These are phyloP conservation scores for Odontesthes bonariensis DNA, from an alignment of 2,113 vertebrate genomes.

Conservation along the genomic window DNA sequence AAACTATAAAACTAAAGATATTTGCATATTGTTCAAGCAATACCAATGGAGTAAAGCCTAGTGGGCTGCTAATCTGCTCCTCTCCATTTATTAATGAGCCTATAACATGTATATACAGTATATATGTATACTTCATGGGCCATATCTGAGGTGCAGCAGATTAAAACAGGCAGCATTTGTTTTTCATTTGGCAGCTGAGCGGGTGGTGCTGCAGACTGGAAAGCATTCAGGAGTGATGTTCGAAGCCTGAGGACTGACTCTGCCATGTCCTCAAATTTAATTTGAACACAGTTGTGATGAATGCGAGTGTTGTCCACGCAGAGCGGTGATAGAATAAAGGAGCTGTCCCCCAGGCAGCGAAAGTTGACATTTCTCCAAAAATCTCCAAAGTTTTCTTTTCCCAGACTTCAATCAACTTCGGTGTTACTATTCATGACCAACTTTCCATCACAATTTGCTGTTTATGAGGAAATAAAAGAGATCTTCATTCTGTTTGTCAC, in stretches of 20 bases:
- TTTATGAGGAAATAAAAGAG: no score
- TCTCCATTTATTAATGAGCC: no score
- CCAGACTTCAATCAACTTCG: conserved; percentile 8
- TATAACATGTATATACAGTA: no score
- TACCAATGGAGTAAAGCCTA: no score
- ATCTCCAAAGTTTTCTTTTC: not conserved
- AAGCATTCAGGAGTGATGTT: conserved; percentile 25
- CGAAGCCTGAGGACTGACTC: conserved; percentile 13
- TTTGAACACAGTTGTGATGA: not conserved
- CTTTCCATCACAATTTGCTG: not conserved
- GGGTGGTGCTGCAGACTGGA: conserved; percentile 33
- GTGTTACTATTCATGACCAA: not conserved
- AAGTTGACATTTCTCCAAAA: conserved; percentile 8
- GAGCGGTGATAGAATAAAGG: not conserved
- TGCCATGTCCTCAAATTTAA: not conserved
- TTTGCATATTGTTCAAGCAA: no score
- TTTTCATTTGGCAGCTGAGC: conserved; percentile 54
- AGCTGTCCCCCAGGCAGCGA: not conserved
- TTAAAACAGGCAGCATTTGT: conserved; percentile 47
- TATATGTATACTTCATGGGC: no score
- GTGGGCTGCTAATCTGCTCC: no score
- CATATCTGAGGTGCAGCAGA: not conserved
- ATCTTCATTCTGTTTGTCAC: no score
- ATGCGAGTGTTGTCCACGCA: not conserved
- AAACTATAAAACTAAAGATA: no score